Base-by-base conservation (phyloP, 1,140 invertebrate genomes). In the Sesamia nonagrioides region DNA sequence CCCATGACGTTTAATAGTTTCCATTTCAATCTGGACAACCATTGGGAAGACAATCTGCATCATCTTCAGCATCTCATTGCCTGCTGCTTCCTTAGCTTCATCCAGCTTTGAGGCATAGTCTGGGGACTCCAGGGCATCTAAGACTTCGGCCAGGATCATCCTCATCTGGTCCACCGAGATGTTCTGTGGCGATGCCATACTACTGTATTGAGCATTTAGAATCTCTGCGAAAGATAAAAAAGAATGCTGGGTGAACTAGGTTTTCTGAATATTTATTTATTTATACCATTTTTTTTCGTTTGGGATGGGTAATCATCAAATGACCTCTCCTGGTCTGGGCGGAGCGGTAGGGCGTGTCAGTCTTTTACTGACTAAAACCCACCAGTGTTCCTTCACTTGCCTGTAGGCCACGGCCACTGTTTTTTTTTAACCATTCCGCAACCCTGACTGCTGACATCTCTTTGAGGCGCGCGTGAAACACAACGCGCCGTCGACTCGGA, bases 1-100 rank as follows among this genome's bases (percentile, higher is more conserved):
- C n/a, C 92, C 93, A 75, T 94, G 91, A 45, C 85, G 86, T 48
- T 94, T 94, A 48, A 94, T 94, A 35, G 89, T 90, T 80, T 94
- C 93, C 89, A 93, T 94, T 82, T 94, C 90, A 85, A 94, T 92
- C 72, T 95, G 92, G 2, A 94, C 91, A 1, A 95, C 92, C 91
- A 94, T 94, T 2, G 93, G 92, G 78, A 95, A 93, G 8, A 95
- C 97, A 86, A 97, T 97, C 88, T 98, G 98, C 97, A 99, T 98
- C 95, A 98, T 97, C 92, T 98, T 97, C 27, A 98, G 93, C 98
- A 99, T 98, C 92, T 98, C 98, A 94, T 98, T 99, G 0, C 98
- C 98, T 63, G 98, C 97, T 0, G 95, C 94, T 72, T 96, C 95
- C 73, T 97, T 97, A 0, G 98, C 98, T 90, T 98, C 97, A 52